Conservation (phyloP, 1,140 invertebrate genomes). For the Maniola jurtina region DNA sequence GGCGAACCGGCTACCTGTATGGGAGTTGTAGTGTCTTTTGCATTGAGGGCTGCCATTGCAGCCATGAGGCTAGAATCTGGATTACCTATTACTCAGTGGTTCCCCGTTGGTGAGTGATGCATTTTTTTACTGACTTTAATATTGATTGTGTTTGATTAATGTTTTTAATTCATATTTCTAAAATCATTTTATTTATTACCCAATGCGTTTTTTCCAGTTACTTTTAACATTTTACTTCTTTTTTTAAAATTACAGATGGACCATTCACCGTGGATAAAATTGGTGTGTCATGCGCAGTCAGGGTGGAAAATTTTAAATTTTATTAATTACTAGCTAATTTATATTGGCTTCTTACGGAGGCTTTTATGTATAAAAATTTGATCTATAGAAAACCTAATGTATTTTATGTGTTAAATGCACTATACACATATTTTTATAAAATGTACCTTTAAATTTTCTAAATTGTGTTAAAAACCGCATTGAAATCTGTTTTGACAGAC, state of each 20-base stretch:
- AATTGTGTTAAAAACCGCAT: too few species aligned
- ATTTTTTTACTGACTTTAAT: neutral
- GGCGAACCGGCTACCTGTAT: constrained; percentile 89
- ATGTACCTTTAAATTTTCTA: too few species aligned
- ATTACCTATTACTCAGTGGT: constrained; percentile 49
- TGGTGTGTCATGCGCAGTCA: constrained; percentile 50
- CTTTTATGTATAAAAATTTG: too few species aligned
- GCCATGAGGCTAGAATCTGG: constrained; percentile 81
- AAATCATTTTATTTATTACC: too few species aligned
- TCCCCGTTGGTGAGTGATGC: constrained; percentile 47
- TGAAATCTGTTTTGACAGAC: too few species aligned
- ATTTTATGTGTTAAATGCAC: too few species aligned
- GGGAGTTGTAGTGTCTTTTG: constrained; percentile 82
- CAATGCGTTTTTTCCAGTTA: too few species aligned
- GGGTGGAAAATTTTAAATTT: constrained; percentile 39
- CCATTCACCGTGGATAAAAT: constrained; percentile 68
- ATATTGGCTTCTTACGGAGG: too few species aligned
- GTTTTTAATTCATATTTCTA: too few species aligned
- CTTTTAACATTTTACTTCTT: constrained; percentile 1
- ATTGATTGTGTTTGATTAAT: neutral
- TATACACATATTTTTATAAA: too few species aligned
- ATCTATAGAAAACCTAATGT: too few species aligned
- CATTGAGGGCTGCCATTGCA: constrained; percentile 85
- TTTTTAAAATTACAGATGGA: constrained; percentile 55
- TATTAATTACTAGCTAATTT: too few species aligned